These are phyloP conservation scores for Papilio elwesi DNA, from an alignment of 2,888 invertebrate genomes.

Conservation along the genomic window DNA sequence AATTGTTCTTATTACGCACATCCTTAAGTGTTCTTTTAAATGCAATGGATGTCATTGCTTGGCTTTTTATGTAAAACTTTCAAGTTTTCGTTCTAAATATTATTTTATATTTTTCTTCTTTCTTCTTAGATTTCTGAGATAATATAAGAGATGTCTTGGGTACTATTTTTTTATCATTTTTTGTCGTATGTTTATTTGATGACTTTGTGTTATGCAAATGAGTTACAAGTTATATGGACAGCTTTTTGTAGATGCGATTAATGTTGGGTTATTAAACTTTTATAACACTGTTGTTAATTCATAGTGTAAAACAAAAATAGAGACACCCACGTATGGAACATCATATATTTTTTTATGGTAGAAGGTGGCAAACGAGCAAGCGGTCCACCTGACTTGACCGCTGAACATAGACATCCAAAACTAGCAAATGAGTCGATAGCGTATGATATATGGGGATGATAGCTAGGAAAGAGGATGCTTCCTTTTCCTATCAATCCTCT, in stretches of 20 bases:
- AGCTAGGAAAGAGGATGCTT: no score
- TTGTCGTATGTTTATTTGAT: slow-evolving; percentile 1
- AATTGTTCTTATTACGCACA: no score
- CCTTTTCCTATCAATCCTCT: no score
- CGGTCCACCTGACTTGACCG: background rate
- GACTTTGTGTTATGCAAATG: slow-evolving; percentile 7
- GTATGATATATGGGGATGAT: no score
- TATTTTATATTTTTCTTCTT: background rate
- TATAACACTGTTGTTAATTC: background rate
- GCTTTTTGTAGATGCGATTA: slow-evolving; percentile 15
- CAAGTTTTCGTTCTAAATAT: no score
- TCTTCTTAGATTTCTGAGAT: background rate
- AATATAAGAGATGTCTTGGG: background rate
- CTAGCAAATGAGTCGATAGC: no score
- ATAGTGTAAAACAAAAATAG: slow-evolving; percentile 10
- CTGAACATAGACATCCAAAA: no score
- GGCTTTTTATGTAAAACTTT: no score
- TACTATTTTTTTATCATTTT: background rate
- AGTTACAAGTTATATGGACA: background rate
- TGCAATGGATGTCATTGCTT: no score
- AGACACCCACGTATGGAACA: background rate
- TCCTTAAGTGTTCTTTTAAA: no score
- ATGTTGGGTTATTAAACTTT: slow-evolving; percentile 21
- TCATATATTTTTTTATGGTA: no score
- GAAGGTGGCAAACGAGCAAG: no score